These are phyloP conservation scores for Drosophila ananassae DNA, from an alignment of 1,140 invertebrate species.

Conservation along the genomic window DNA sequence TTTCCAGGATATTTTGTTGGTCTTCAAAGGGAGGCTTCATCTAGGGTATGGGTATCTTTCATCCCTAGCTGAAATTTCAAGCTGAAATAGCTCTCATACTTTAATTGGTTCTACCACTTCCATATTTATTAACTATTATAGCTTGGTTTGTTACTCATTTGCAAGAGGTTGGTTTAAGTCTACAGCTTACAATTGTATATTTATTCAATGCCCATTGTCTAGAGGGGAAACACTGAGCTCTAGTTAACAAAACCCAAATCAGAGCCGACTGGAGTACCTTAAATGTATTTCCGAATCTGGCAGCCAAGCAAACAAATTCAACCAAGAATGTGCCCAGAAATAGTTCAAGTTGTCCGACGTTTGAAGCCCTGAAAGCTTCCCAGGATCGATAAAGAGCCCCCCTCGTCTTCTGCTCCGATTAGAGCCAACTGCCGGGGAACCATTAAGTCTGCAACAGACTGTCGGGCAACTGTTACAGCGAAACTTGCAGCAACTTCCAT, in stretches of 20 bases:
- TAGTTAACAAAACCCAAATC: too few relatives aligned
- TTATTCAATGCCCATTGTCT: too few relatives aligned
- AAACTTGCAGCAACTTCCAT: conserved; percentile 50
- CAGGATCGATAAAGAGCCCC: conserved; percentile 18
- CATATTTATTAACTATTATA: not conserved
- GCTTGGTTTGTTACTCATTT: not conserved
- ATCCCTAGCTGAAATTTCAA: conserved; percentile 14
- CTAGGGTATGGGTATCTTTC: not conserved
- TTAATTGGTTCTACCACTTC: not conserved
- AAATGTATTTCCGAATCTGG: not conserved
- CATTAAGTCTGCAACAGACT: conserved; percentile 34
- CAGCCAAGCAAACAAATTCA: conserved; percentile 9
- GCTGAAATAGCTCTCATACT: not conserved
- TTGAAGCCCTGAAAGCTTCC: conserved; percentile 1
- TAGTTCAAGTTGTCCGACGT: not conserved
- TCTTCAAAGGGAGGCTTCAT: conserved; percentile 19
- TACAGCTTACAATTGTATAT: not conserved
- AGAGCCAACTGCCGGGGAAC: conserved; percentile 18
- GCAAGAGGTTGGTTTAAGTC: not conserved
- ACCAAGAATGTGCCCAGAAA: conserved; percentile 1
- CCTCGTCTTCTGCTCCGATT: not conserved
- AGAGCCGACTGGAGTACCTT: not conserved
- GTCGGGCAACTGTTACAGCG: conserved; percentile 37
- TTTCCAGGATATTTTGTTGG: not conserved
- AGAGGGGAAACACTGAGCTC: too few relatives aligned